Conservation (phyloP, 2,888 invertebrate species). For the Temnothorax ravouxi region DNA sequence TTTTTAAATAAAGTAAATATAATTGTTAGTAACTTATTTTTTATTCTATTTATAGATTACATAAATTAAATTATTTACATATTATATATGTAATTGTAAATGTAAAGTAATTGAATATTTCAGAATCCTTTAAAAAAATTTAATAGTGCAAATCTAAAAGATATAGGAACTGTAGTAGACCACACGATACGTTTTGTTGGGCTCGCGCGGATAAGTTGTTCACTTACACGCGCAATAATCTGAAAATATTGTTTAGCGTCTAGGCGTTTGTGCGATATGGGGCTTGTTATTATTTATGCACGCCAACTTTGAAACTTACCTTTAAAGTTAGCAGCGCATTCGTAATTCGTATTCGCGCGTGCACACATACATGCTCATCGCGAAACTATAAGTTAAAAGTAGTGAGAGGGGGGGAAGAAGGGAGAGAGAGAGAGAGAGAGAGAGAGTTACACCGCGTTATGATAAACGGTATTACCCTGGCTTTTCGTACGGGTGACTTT, state of each 20-base stretch:
- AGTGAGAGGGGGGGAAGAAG: background rate
- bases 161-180: constrained; percentile 3
- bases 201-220: constrained; percentile 32
- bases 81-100: background rate
- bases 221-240: constrained; percentile 42
- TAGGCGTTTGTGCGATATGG: constrained; percentile 8
- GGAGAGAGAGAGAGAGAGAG: too few relatives aligned
- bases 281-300: constrained; percentile 70
- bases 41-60: background rate
- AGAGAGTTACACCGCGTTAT: constrained; percentile 48
- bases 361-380: constrained; percentile 5
- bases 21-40: background rate
- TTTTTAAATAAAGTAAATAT: background rate
- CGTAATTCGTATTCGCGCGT: constrained; percentile 47
- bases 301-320: constrained; percentile 65
- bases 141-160: constrained; percentile 4
- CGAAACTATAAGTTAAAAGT: constrained; percentile 41
- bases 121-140: background rate
- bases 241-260: constrained; percentile 38
- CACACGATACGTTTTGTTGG: constrained; percentile 8
- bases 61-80: too few relatives aligned
- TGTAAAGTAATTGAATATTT: background rate
- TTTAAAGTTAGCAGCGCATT: constrained; percentile 65
- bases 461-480: constrained; percentile 71
- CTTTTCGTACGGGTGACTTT: constrained; percentile 69